Evolutionary conservation across 2,888 invertebrate genomes (phyloP), one percentile per base, ranked within the genome.

Genomic region (Sarcophaga subvicina): DNA sequence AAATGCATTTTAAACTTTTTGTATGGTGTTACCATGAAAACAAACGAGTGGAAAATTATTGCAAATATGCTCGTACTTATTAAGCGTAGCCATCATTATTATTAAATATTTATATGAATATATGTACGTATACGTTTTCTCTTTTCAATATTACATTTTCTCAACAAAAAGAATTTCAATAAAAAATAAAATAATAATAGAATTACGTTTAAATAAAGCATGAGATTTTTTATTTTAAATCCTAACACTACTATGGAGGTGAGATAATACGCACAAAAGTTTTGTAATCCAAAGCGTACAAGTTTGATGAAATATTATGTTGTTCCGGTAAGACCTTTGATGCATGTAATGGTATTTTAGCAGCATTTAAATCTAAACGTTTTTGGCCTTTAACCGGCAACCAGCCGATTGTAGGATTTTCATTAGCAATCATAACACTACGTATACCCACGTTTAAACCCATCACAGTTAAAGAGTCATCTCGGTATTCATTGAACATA

Each of bases 401-500:
- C 97, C 97, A 97, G 54, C 95, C 96, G 17, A 95, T 95, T 2
- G 96, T 94, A 20, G 96, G 96, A 37, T 95, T 94, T 90, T 94
- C 94, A 93, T 97, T 97, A 27, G 95, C 93, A 6, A 96, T 93
- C 97, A 97, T 97, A 37, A 96, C 92, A 37, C 97, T 96, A 73
- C 96, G 94, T 22, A 96, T 94, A 25, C 95, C 94, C 27, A 95
- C 94, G 91, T 95, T 96, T 88, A 96, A 93, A 27, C 96, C 96
- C 92, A 95, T 95, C 90, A 90, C 17, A 6, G 88, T 83, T 8
- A 91, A 69, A 20, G 83, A 27, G 77, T 91, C 90, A 22, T 93
- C 94, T 89, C 94, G 95, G 95, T 94, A 95, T 93, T 97, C 97
- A 95, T 91, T 94, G 49, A 96, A 93, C 91, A 98, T 94, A 63